Evolutionary conservation across 2,888 invertebrate genomes (phyloP), one percentile per base, ranked within the genome.

Genomic region (Erynnis tages): DNA sequence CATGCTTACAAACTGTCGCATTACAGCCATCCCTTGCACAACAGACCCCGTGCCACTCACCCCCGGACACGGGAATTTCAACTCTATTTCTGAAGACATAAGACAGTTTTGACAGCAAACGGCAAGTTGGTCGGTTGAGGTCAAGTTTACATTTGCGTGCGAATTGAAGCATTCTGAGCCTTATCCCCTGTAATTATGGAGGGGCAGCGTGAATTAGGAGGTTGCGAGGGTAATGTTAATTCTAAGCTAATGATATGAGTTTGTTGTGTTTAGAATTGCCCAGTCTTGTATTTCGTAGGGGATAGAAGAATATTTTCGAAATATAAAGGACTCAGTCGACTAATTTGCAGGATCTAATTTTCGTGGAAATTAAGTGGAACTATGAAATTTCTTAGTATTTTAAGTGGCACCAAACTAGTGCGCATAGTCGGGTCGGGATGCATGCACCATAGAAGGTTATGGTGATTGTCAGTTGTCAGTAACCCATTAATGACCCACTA

Each of bases 1-100:
- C 87, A 88, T 88, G 88, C 88, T 87, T 88, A 88, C 88, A 86
- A 88, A 88, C 85, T 86, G 86, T 86, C 88, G 83, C 82, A 88
- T 88, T 88, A 88, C 81, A 74, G 73, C 75, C 81, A 76, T 81
- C 79, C 77, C 76, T 74, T 67, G 74, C 77, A 73, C 72, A 79
- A 80, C 78, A 74, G 71, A 71, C 69, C 73, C 59, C 68, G 56
- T 35, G 50, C 21, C 11, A 17, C 43, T 37, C 38, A 25, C 37
- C 6, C 21, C 41, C 41, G 53, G 13, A 43, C 57, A 50, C 29
- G 60, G 72, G 53, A 77, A 70, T 70, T 57, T 59, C 54, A 65
- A 74, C 80, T 70, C 66, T 81, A 71, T 61, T 45, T 53, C 48
- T 14, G 40, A 52, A 30, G 59, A 53, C 53, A 69, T 67, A 76